Base-by-base conservation (phyloP, 2,113 vertebrate genomes). In the Elaphurus davidianus region DNA sequence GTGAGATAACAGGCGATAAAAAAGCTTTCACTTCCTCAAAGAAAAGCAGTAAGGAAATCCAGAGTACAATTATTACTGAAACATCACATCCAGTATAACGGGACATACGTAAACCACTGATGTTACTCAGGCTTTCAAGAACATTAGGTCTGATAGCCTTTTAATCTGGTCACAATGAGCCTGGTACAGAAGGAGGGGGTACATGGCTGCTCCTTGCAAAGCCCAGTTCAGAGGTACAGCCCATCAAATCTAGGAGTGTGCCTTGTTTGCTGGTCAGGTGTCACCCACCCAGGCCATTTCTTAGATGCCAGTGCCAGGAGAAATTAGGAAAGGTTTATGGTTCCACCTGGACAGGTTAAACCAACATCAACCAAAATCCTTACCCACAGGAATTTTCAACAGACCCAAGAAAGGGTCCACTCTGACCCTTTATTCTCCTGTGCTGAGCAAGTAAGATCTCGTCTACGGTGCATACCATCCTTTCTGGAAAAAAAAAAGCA, bases 111-210 rank as follows among this genome's bases (percentile, higher is more conserved):
- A 95, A 96, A 55, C 43, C 71, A 93, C 36, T 54, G 36, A 88
- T 76, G 30, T 52, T 74, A 85, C 67, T 92, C 79, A 79, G 2
- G 64, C 84, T 89, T 91, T 84, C 55, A 90, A 95, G 84, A 97
- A 93, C 74, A 79, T 92, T 74, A 96, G 45, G 36, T 67, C 78
- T 95, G 78, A 90, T 30, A 91, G 74, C 84, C 81, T 92, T 97
- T 97, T 85, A 27, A 92, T 95, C 90, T 94, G 87, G 45, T 60
- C 90, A 25, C 27, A 57, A 0, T 1, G 3, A 89, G 52, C 25
- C 78, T 89, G 59, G 21, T 30, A 57, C 10, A 71, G 78, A 3
- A 36, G 45, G 45, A 91, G 19, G 21, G 47, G 55, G 14, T 25
- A 87, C 59, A 50, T 0, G 7, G 85, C 28, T n/a, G 60, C 40